Evolutionary conservation across 2,888 invertebrate genomes (phyloP).

Genomic region (Lasioglossum marginatum): DNA sequence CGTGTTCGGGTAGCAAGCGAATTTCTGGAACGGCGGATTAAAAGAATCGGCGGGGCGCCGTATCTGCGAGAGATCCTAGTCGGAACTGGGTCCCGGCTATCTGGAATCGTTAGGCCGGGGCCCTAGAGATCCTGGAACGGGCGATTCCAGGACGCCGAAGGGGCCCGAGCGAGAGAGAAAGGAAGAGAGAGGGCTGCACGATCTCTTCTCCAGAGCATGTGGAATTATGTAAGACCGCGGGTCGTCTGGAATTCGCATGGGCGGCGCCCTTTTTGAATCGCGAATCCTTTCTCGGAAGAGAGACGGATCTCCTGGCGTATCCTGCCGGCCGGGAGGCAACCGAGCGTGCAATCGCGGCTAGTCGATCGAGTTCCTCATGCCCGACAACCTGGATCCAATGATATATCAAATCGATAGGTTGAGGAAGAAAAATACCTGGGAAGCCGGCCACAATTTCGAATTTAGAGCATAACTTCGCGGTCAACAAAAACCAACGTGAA

Average conservation of each 20-base stretch:
- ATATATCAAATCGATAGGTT: constrained; percentile 51
- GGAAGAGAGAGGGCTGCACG: constrained; percentile 6
- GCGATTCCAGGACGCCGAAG: constrained; percentile 62
- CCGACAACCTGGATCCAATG: constrained; percentile 27
- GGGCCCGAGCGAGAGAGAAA: not conserved
- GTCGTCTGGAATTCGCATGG: constrained; percentile 64
- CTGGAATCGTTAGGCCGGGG: constrained; percentile 65
- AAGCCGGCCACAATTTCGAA: not conserved
- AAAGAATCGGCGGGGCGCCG: constrained; percentile 40
- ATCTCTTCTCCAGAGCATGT: constrained; percentile 62
- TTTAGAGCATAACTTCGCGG: not conserved
- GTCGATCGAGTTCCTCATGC: constrained; percentile 51
- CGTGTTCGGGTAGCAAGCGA: constrained; percentile 9
- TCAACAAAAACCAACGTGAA: not conserved
- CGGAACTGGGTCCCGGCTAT: constrained; percentile 51
- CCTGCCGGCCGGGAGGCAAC: constrained; percentile 33
- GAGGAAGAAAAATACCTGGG: constrained; percentile 11
- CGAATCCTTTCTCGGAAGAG: constrained; percentile 68
- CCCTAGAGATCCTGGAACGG: constrained; percentile 65
- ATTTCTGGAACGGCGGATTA: constrained; percentile 57
- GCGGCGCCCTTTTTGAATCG: constrained; percentile 67
- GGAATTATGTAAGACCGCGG: constrained; percentile 70
- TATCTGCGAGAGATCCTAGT: constrained; percentile 41
- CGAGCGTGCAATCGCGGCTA: constrained; percentile 58
- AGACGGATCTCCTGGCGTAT: constrained; percentile 45